Percentiles rank a stretch among this genome's conserved stretches.
These are phyloP conservation scores for Lethenteron reissneri DNA, from an alignment of 2,113 vertebrate genomes.

Conservation along the genomic window DNA sequence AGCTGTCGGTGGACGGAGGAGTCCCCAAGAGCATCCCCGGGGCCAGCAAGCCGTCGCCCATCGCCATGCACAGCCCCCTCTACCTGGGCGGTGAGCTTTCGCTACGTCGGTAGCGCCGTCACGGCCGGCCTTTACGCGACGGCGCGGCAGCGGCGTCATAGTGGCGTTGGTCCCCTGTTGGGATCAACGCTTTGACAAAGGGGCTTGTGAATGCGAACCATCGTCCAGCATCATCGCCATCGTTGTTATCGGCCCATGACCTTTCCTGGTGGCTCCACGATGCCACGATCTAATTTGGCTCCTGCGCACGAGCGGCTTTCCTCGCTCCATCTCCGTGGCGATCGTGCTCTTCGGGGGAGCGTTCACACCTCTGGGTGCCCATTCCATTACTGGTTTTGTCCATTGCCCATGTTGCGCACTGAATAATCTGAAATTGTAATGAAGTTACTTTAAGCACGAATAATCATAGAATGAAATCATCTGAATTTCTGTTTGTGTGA, in stretches of 20 bases:
- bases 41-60: slow-evolving; percentile 58
- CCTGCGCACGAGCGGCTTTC: too few species aligned
- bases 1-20: slow-evolving; percentile 72
- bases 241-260: neutral
- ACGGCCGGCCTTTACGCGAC: too few species aligned
- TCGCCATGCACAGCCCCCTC: slow-evolving; percentile 58
- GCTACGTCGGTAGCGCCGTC: neutral
- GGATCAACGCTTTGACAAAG: slow-evolving; percentile 8
- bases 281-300: too few species aligned
- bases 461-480: too few species aligned
- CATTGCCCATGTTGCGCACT: too few species aligned
- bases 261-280: neutral
- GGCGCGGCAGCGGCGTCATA: neutral
- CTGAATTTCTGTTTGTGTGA: too few species aligned
- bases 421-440: too few species aligned
- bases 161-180: slow-evolving; percentile 1
- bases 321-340: too few species aligned
- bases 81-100: slow-evolving; percentile 69
- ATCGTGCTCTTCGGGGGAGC: too few species aligned
- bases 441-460: too few species aligned
- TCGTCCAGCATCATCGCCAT: neutral
- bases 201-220: slow-evolving; percentile 7
- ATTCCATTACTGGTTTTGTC: too few species aligned
- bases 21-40: slow-evolving; percentile 74
- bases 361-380: too few species aligned